These are phyloP conservation scores for Xanthorhoe spadicearia DNA, from an alignment of 2,888 invertebrate genomes.

Conservation along the genomic window DNA sequence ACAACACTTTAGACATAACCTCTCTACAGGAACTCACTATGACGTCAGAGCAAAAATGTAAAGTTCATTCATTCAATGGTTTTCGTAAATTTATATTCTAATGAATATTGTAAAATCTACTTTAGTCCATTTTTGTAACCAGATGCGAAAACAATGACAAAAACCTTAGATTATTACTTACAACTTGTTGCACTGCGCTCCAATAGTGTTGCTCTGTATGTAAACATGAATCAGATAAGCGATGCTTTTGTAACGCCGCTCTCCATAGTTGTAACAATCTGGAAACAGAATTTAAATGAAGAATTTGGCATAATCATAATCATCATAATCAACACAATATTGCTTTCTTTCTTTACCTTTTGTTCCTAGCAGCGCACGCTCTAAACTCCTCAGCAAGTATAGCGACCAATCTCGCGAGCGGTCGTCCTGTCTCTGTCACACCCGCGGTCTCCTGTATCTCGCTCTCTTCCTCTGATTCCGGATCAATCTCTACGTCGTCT, in stretches of 20 bases:
- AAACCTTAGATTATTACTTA: constrained; percentile 82
- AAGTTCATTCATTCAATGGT: too few relatives aligned
- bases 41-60: too few relatives aligned
- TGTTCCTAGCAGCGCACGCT: constrained; percentile 71
- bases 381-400: constrained; percentile 72
- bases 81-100: too few relatives aligned
- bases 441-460: constrained; percentile 59
- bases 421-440: constrained; percentile 68
- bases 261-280: constrained; percentile 93
- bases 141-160: too few relatives aligned
- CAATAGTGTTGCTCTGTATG: constrained; percentile 91
- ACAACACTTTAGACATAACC: neutral
- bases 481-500: constrained; percentile 65
- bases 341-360: constrained; percentile 60
- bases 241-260: constrained; percentile 91
- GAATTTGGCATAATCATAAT: too few relatives aligned
- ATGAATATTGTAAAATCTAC: too few relatives aligned
- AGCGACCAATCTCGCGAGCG: constrained; percentile 66
- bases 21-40: too few relatives aligned
- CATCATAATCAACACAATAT: too few relatives aligned
- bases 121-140: too few relatives aligned
- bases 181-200: constrained; percentile 95
- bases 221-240: constrained; percentile 86
- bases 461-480: constrained; percentile 62
- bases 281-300: constrained; percentile 22